Evolutionary conservation across 2,797 vertebrate genomes (phyloP), one percentile per base, ranked within the genome.

Genomic region (Molossus molossus): DNA sequence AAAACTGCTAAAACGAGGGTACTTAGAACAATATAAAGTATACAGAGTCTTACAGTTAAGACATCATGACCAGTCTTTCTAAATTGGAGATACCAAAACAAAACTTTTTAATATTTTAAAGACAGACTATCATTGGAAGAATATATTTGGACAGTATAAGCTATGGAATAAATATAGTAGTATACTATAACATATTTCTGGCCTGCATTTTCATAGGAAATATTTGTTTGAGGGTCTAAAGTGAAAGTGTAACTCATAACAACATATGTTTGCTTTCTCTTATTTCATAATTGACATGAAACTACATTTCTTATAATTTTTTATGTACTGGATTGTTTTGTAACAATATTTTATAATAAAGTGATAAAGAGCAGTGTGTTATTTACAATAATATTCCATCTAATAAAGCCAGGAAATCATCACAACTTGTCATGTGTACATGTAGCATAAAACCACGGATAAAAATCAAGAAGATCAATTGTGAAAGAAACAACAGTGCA

Each of bases 191-290:
- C 3, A 29, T 62, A 84, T 93, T 80, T 50, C 25, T 82, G 92
- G 0, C 6, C 8, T 83, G 1, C 88, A 23, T 75, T 90, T 60
- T 92, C 29, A 77, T 45, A 64, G 11, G 18, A 91, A 93, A 84
- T 93, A 23, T 40, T 25, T 88, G 11, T 91, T 94, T 75, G 10
- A 37, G 13, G 15, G 3, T 4, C 27, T 76, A 18, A 95, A 9
- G 15, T 76, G 18, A 67, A 91, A 76, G 29, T 76, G 29, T 57
- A 83, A 76, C 45, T 91, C 29, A 72, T 95, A 91, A 86, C 33
- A 92, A 57, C 15, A 57, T 17, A 70, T 48, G 11, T 62, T 91
- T 87, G 4, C 53, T 87, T 87, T 76, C 20, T 91, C 15, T 73
- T 77, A 76, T 50, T 72, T 55, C 7, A 23, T 57, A 73, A 40